Evolutionary conservation across 2,797 vertebrate species (phyloP), one percentile per base, ranked within the genome.

Genomic region (Lagodon rhomboides): DNA sequence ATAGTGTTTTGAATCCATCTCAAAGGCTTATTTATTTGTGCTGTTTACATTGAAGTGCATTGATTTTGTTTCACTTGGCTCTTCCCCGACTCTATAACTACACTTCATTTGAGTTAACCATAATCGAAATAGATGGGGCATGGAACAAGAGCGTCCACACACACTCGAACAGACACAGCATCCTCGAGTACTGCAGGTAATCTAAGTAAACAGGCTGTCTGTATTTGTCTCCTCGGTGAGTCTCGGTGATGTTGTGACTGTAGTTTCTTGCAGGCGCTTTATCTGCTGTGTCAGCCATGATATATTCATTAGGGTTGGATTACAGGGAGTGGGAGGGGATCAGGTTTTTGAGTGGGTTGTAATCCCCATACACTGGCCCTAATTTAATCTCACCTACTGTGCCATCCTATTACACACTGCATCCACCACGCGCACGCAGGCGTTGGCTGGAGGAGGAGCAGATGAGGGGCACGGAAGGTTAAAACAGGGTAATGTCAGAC

Each of bases 311-410:
- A 96, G 91, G 72, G 82, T 85, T 92, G 95, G 94, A 95, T 95
- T 95, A 95, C 90, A 83, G 73, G 65, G 85, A 86, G 89, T 92
- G 87, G 93, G 94, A 93, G 91, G 88, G 85, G 92, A 95, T 95
- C 93, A 88, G 90, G 82, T 89, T 93, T 38, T 92, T 81, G 90
- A 93, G 93, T 91, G 91, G 91, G 89, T 87, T 92, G 89, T 95
- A 95, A 96, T 95, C 94, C 94, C 91, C 87, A 94, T 93, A 93
- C 93, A 94, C 88, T 83, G 85, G 71, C 78, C 78, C 92, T 95
- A 95, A 95, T 95, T 95, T 95, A 95, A 95, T 95, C 91, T 93
- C 92, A 94, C 94, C 93, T 94, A 94, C 92, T 92, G 95, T 94
- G 93, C 93, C 91, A 94, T 94, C 92, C 90, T 87, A 89, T 95